Evolutionary conservation across 2,888 invertebrate genomes (phyloP).

Genomic region (Sesia apiformis): DNA sequence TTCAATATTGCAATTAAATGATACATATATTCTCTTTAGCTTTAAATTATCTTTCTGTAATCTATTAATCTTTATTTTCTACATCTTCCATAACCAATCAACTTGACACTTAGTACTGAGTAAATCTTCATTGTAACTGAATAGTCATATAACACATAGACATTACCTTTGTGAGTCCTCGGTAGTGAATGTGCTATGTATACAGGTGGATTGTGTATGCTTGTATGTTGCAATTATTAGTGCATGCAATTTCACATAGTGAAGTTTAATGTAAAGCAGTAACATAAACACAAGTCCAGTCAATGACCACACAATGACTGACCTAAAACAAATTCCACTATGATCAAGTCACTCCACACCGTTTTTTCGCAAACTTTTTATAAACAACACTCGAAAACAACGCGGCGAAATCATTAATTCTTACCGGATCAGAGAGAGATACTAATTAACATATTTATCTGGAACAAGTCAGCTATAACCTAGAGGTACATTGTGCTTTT

Average conservation of each 20-base stretch:
- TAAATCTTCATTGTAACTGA: too few relatives aligned
- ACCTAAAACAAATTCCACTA: neutral
- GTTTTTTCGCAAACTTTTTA: neutral
- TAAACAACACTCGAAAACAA: neutral
- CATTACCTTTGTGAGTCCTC: too few relatives aligned
- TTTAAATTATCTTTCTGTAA: too few relatives aligned
- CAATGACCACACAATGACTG: neutral
- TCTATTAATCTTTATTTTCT: too few relatives aligned
- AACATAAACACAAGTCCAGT: neutral
- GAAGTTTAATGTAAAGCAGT: neutral
- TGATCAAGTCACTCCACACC: neutral
- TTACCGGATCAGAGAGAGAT: constrained; percentile 7
- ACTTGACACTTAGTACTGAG: too few relatives aligned
- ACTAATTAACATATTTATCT: constrained; percentile 39
- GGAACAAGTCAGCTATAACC: constrained; percentile 48
- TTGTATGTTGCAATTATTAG: neutral
- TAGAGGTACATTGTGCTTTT: constrained; percentile 48
- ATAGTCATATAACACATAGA: too few relatives aligned
- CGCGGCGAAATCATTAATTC: neutral
- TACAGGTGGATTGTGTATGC: too few relatives aligned
- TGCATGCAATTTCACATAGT: neutral
- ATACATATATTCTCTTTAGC: too few relatives aligned
- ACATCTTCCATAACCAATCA: too few relatives aligned
- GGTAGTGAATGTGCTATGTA: too few relatives aligned
- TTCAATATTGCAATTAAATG: too few relatives aligned